These are phyloP conservation scores for Paralinhomoeus sp. DNA, from an alignment of 2,888 invertebrate genomes.

Conservation along the genomic window DNA sequence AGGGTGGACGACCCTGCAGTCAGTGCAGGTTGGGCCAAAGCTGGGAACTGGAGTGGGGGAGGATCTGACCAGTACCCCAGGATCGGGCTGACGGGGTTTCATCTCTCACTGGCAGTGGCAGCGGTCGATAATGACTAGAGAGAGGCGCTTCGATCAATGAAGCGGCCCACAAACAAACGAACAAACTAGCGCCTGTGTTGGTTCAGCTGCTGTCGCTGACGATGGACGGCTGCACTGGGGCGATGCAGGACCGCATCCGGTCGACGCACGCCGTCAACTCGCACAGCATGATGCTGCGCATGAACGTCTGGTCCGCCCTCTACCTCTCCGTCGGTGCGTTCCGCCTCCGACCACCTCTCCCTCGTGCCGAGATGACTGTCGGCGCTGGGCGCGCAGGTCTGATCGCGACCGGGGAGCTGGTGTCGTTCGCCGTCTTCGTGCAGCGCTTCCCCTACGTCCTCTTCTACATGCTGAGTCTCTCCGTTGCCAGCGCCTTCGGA, in stretches of 20 bases:
- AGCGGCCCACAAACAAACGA: too few relatives aligned
- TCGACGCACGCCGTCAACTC: conserved; percentile 56
- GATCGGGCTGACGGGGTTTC: background rate
- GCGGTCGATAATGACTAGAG: too few relatives aligned
- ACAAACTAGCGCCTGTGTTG: too few relatives aligned
- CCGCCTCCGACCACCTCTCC: too few relatives aligned
- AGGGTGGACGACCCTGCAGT: background rate
- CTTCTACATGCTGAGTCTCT: conserved; percentile 47
- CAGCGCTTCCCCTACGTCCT: conserved; percentile 51
- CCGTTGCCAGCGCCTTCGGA: conserved; percentile 65
- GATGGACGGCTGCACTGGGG: conserved; percentile 76
- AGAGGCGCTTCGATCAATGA: too few relatives aligned
- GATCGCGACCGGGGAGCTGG: conserved; percentile 55
- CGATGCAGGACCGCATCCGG: conserved; percentile 65
- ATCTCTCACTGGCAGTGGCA: too few relatives aligned
- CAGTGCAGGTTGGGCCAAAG: too few relatives aligned
- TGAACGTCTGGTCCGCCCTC: conserved; percentile 59
- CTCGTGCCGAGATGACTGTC: too few relatives aligned
- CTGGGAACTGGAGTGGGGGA: too few relatives aligned
- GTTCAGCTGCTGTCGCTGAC: conserved; percentile 49
- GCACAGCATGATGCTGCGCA: conserved; percentile 78
- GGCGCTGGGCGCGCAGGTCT: conserved; percentile 37
- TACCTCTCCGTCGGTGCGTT: conserved; percentile 40
- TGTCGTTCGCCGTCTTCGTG: conserved; percentile 53
- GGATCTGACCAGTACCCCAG: too few relatives aligned